These are phyloP conservation scores for Drosophila lowei DNA, from an alignment of 1,140 invertebrate species.

Conservation along the genomic window DNA sequence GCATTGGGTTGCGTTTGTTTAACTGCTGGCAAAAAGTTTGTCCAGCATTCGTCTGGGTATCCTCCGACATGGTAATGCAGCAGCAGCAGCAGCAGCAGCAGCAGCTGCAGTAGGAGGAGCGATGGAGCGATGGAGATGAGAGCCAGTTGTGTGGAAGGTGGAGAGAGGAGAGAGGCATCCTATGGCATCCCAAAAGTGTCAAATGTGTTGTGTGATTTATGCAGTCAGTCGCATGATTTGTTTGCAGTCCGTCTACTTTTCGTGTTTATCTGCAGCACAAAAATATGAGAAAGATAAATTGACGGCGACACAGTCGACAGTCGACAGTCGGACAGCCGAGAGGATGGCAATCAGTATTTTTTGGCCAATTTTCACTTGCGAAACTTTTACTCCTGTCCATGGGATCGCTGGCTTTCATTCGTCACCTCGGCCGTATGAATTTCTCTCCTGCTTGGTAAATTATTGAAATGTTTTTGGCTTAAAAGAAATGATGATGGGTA, in stretches of 20 bases:
- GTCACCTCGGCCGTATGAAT: constrained; percentile 59
- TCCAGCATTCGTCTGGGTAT: constrained; percentile 20
- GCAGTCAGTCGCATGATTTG: constrained; percentile 81
- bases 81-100: neutral
- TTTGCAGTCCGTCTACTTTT: constrained; percentile 80
- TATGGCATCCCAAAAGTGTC: constrained; percentile 79
- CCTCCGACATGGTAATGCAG: constrained; percentile 41
- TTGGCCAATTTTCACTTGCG: constrained; percentile 65
- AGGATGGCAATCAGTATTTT: constrained; percentile 61
- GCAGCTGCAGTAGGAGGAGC: no score
- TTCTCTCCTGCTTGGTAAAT: constrained; percentile 42
- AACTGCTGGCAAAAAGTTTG: constrained; percentile 46
- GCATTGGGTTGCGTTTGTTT: constrained; percentile 51
- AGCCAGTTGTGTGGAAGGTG: neutral
- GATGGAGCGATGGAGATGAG: neutral
- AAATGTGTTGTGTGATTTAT: constrained; percentile 81
- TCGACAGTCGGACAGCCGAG: neutral
- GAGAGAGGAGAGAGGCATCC: neutral
- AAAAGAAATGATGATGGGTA: constrained; percentile 12
- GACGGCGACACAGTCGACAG: constrained; percentile 35
- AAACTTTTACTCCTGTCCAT: constrained; percentile 71
- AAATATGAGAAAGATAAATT: constrained; percentile 82
- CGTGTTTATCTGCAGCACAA: constrained; percentile 73
- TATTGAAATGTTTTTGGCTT: constrained; percentile 45
- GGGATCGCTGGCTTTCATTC: constrained; percentile 64